A percentile compares a stretch with the other conserved stretches of the same genome.
These are phyloP conservation scores for Tribolium castaneum DNA, from an alignment of 1,140 invertebrate genomes.

Conservation along the genomic window DNA sequence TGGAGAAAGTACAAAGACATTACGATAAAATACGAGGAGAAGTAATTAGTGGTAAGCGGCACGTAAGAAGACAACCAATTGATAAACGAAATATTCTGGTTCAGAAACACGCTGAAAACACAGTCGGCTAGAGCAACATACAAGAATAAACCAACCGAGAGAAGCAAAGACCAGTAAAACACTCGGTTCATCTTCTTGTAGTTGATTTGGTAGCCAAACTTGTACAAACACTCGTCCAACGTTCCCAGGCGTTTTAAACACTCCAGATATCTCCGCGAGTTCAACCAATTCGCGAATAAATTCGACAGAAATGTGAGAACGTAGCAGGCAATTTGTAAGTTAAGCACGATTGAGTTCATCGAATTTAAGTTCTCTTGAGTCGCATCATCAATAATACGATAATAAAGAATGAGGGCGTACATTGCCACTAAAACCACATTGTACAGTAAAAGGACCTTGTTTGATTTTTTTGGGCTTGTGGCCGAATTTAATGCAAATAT, in stretches of 20 bases:
- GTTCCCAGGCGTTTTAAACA: neutral
- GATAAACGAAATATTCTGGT: neutral
- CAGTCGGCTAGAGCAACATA: neutral
- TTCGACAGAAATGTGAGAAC: neutral
- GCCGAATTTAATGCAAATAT: neutral
- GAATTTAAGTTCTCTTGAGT: neutral
- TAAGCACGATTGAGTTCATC: neutral
- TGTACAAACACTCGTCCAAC: neutral
- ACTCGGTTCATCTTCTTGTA: neutral
- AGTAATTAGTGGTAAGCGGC: neutral
- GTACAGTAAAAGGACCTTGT: neutral
- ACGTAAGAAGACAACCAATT: neutral
- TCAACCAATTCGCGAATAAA: neutral
- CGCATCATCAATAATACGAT: neutral
- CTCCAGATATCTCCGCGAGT: neutral
- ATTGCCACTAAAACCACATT: neutral
- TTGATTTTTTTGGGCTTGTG: neutral
- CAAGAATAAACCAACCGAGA: neutral
- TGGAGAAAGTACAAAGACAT: neutral
- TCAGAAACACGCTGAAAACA: neutral
- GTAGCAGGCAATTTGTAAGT: neutral
- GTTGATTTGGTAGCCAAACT: neutral
- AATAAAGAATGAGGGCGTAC: neutral
- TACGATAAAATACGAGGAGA: neutral
- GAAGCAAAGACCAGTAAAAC: neutral